These are phyloP conservation scores for Dasysyrphus tricinctus DNA, from an alignment of 2,888 invertebrate genomes.

Conservation along the genomic window DNA sequence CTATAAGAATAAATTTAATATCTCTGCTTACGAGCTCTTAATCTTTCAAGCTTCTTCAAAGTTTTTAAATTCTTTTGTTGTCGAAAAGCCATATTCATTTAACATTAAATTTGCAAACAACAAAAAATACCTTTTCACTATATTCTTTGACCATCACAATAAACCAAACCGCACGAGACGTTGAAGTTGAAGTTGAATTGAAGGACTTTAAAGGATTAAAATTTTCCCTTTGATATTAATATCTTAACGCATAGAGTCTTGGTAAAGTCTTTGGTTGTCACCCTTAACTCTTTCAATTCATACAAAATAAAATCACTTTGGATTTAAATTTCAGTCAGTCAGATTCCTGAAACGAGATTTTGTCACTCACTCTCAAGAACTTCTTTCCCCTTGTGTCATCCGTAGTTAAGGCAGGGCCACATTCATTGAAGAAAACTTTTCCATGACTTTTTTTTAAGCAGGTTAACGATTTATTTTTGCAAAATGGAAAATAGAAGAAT, in stretches of 20 bases:
- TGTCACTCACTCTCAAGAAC: background rate
- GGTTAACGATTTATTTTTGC: conserved; percentile 28
- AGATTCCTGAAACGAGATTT: conserved; percentile 26
- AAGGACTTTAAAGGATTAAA: conserved; percentile 37
- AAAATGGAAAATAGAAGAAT: conserved; percentile 30
- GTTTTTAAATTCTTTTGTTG: conserved; percentile 4
- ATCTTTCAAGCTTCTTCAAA: conserved; percentile 31
- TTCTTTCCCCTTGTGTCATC: background rate
- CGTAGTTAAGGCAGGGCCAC: background rate
- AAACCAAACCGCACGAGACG: conserved; percentile 11
- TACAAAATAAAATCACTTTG: conserved; percentile 31
- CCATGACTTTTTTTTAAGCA: conserved; percentile 25
- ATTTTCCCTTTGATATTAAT: conserved; percentile 49
- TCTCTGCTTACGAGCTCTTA: conserved; percentile 8
- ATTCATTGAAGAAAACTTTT: conserved; percentile 27
- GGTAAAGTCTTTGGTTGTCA: conserved; percentile 5
- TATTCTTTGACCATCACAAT: conserved; percentile 13
- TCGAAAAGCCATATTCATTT: conserved; percentile 26
- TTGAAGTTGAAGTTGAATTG: conserved; percentile 4
- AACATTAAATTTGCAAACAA: conserved; percentile 24
- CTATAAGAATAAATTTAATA: conserved; percentile 9
- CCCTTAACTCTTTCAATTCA: conserved; percentile 20
- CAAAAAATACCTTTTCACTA: background rate
- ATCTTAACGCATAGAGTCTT: conserved; percentile 31
- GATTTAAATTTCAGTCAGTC: conserved; percentile 28